Base-by-base conservation (phyloP, 2,113 vertebrate genomes). In the Canis aureus region DNA sequence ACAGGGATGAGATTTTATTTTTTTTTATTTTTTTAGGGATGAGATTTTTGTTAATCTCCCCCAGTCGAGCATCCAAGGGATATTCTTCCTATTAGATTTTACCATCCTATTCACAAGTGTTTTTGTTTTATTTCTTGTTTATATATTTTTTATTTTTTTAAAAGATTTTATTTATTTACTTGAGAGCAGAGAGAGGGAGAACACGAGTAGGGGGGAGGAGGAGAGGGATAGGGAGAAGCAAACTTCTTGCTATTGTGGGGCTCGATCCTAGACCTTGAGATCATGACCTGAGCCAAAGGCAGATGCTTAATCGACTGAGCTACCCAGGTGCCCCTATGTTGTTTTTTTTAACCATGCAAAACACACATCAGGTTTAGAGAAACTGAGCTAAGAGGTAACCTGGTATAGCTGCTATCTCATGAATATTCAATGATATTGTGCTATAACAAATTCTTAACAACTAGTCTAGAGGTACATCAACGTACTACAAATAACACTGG, bases 1-100 rank as follows among this genome's bases (percentile, higher is more conserved):
- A 67, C 23, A 35, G 11, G n/a, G 35, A 64, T 23, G 17, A 64
- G 43, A 55, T 66, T 81, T 69, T 80, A 43, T 43, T 43, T 7
- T 43, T 7, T 43, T 43, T 43, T 43, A 43, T 43, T 43, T 43
- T 43, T 43, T 43, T 43, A 35, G 11, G 23, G 35, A 64, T 23
- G 17, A 69, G 43, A 59, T 66, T 81, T 69, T 84, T 73, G 43
- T 69, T 80, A 82, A 32, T 93, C 76, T 12, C 27, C 22, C 64
- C 53, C 32, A 55, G 59, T 79, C 15, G 57, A 80, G 78, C 92
- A 76, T 25, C 57, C 25, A 88, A 87, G 5, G 27, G 23, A 9
- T 95, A 91, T 55, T 4, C 43, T 89, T 91, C 51, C 51, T 59
- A 8, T 27, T 92, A 79, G 91, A 94, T 64, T 91, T 97, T 96